These are phyloP conservation scores for Aphrophora alni DNA, from an alignment of 2,888 invertebrate genomes.

Conservation along the genomic window DNA sequence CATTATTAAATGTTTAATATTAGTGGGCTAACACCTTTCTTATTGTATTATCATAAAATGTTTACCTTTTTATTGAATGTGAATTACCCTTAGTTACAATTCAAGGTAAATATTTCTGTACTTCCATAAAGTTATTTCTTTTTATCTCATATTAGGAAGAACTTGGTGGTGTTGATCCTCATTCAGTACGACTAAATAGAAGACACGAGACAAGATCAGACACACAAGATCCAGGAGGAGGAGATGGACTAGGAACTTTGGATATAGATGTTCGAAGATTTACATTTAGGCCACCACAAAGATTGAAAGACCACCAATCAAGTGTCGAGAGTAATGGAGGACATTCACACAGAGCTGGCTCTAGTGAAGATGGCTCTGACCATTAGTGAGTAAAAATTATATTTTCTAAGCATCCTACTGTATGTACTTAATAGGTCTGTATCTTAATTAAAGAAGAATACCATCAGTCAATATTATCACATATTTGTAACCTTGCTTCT, in stretches of 20 bases:
- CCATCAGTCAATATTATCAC: too few species aligned
- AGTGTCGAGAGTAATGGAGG: constrained; percentile 23
- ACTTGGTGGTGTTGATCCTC: constrained; percentile 66
- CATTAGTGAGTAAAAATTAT: constrained; percentile 30
- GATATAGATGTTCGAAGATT: constrained; percentile 60
- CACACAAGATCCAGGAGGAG: constrained; percentile 57
- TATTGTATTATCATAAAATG: too few species aligned
- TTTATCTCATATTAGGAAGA: constrained; percentile 62
- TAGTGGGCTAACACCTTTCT: too few species aligned
- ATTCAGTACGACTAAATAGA: constrained; percentile 53
- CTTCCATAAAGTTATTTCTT: too few species aligned
- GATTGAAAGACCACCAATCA: constrained; percentile 21
- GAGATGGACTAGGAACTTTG: constrained; percentile 45
- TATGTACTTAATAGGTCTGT: too few species aligned
- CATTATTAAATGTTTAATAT: too few species aligned
- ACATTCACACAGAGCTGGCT: constrained; percentile 30
- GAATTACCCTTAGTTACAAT: too few species aligned
- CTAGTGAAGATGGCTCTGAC: constrained; percentile 39
- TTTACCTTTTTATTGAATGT: too few species aligned
- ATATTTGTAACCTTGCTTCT: too few species aligned
- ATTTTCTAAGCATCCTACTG: too few species aligned
- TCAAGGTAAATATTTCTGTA: too few species aligned
- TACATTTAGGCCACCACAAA: constrained; percentile 56
- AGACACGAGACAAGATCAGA: constrained; percentile 55
- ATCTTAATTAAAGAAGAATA: too few species aligned